These are phyloP conservation scores for Alectura lathami DNA, from an alignment of 2,113 vertebrate species.

Conservation along the genomic window DNA sequence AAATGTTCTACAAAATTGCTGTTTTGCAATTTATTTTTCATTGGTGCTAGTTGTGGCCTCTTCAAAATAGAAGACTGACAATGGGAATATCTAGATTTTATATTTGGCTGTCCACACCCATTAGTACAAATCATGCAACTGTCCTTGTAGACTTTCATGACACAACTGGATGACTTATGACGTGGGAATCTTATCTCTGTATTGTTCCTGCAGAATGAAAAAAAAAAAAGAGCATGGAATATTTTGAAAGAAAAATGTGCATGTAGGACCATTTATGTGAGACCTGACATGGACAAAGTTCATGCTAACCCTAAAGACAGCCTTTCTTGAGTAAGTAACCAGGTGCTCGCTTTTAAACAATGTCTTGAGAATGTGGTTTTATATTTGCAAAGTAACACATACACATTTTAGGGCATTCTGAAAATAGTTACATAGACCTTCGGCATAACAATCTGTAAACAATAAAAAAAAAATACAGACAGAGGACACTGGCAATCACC, in stretches of 20 bases:
- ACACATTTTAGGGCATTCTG: background rate
- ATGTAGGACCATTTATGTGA: background rate
- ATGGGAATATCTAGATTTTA: background rate
- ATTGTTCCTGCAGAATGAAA: background rate
- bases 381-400: background rate
- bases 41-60: background rate
- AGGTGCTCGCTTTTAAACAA: background rate
- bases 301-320: background rate
- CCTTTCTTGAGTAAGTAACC: background rate
- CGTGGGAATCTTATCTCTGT: background rate
- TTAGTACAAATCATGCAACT: background rate
- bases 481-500: background rate
- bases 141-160: background rate
- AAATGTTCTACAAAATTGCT: slow-evolving; percentile 29
- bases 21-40: slow-evolving; percentile 42
- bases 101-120: background rate
- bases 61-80: background rate
- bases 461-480: slow-evolving; percentile 4
- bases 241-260: background rate
- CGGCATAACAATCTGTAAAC: background rate
- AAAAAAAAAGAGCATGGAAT: background rate
- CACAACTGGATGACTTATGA: background rate
- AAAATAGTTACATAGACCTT: background rate
- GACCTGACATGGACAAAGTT: background rate
- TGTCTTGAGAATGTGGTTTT: background rate